phyloP scores from a whole-genome alignment of 1,140 invertebrate species.

The Cephus cinctus region DNA sequence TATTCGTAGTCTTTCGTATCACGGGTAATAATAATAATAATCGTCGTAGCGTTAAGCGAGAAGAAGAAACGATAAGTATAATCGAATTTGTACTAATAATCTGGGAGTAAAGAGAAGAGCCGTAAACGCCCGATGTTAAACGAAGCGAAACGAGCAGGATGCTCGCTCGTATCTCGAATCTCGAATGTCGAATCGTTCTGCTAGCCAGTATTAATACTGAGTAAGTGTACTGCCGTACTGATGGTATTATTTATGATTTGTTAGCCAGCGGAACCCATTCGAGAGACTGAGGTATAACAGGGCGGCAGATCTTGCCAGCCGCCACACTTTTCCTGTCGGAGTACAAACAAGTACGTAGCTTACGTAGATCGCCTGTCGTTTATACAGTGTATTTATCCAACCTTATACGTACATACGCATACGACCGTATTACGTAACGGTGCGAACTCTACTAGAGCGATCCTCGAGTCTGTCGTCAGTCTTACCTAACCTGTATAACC shows the following conservation, averaged over 20 bases:
- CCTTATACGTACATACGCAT: background rate
- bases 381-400: background rate
- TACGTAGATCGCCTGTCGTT: conserved; percentile 52
- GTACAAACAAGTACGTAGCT: conserved; percentile 66
- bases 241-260: conserved; percentile 59
- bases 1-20: background rate
- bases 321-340: conserved; percentile 60
- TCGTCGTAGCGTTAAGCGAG: background rate
- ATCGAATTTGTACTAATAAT: no score
- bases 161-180: no score
- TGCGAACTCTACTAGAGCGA: no score
- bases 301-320: conserved; percentile 54
- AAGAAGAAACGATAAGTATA: no score
- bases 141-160: background rate
- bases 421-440: conserved; percentile 4
- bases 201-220: no score
- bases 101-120: background rate
- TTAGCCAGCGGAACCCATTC: conserved; percentile 72
- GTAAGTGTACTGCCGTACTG: no score
- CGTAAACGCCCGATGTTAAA: background rate
- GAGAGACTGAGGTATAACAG: conserved; percentile 65
- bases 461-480: no score
- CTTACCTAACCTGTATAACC: no score
- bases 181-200: no score
- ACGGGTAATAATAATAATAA: background rate